A percentile compares a stretch with the other conserved stretches of the same genome.
These are phyloP conservation scores for Notodonta dromedarius DNA, from an alignment of 2,888 invertebrate genomes.

Conservation along the genomic window DNA sequence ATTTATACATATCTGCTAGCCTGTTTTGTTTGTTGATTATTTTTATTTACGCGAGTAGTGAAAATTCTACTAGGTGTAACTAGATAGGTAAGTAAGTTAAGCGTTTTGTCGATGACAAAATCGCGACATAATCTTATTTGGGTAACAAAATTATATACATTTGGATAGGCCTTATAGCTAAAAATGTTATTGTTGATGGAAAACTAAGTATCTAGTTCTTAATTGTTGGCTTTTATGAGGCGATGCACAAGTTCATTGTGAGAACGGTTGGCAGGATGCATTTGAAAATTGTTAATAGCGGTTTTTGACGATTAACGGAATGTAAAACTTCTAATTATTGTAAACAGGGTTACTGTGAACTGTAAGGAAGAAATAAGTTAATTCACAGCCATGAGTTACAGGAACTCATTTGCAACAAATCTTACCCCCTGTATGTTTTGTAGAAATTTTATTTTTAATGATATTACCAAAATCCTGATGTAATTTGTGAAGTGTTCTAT, in stretches of 20 bases:
- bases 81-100: slow-evolving; percentile 29
- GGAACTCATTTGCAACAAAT: no score
- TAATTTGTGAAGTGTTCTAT: no score
- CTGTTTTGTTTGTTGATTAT: slow-evolving; percentile 33
- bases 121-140: slow-evolving; percentile 40
- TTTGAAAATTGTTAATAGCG: slow-evolving; percentile 43
- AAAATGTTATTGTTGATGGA: slow-evolving; percentile 68
- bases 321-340: neutral
- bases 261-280: slow-evolving; percentile 31
- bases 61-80: slow-evolving; percentile 1
- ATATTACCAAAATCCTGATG: no score
- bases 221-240: slow-evolving; percentile 56
- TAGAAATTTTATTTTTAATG: no score
- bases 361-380: no score
- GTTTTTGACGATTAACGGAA: slow-evolving; percentile 21
- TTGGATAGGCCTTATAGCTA: slow-evolving; percentile 61
- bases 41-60: slow-evolving; percentile 33
- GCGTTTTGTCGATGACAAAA: slow-evolving; percentile 32
- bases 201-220: slow-evolving; percentile 50
- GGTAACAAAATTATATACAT: slow-evolving; percentile 47
- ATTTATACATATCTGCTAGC: slow-evolving; percentile 37
- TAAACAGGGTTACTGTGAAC: no score
- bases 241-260: slow-evolving; percentile 22
- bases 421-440: no score
- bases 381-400: no score